phyloP scores from a whole-genome alignment of 2,113 vertebrate species.

The Hemiprocne comata region DNA sequence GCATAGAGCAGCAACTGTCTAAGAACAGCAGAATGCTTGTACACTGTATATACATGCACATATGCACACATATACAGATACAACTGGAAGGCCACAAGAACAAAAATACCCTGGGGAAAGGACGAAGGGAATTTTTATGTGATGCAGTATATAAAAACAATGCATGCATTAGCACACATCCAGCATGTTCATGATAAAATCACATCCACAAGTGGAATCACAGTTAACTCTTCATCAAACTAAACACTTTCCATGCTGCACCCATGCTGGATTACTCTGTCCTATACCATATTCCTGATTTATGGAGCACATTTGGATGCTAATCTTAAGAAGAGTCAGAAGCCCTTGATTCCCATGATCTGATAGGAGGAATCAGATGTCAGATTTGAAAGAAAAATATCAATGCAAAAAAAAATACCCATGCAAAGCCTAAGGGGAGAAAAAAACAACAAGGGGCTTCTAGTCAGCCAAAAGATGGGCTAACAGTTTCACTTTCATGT shows the following conservation, averaged over 20 bases:
- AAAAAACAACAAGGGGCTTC: background rate
- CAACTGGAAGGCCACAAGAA: constrained; percentile 17
- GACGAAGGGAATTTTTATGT: background rate
- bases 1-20: constrained; percentile 39
- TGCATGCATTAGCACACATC: background rate
- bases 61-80: constrained; percentile 32
- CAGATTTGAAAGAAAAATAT: background rate
- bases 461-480: background rate
- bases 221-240: background rate
- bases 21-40: constrained; percentile 22
- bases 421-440: background rate
- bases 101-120: background rate
- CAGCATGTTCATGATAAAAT: background rate
- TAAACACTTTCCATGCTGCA: background rate
- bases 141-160: background rate
- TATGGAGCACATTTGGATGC: background rate
- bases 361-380: background rate
- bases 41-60: constrained; percentile 18
- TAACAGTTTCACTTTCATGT: background rate
- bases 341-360: background rate
- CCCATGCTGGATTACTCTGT: background rate
- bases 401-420: background rate
- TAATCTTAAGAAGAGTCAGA: background rate
- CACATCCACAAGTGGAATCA: background rate
- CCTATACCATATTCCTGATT: background rate